Base-by-base conservation (phyloP, 2,797 vertebrate genomes). In the Pangasius mekongensis region DNA sequence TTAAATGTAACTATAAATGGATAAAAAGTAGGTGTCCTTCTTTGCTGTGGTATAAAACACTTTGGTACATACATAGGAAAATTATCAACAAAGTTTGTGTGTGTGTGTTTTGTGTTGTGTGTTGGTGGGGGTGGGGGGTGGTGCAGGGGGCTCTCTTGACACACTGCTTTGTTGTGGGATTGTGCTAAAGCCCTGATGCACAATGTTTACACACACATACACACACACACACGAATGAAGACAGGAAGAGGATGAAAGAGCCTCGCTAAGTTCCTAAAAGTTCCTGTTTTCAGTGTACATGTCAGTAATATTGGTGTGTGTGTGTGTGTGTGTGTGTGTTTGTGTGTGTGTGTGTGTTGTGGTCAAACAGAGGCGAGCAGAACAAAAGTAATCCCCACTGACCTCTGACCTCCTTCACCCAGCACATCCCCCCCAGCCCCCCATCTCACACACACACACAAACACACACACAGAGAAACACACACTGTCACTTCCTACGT, bases 381-480 rank as follows among this genome's bases (percentile, higher is more conserved):
- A 84, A 54, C 69, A 83, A 87, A 87, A 87, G 84, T 4, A n/a
- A 74, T 77, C 87, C 83, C 84, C 69, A 2, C 20, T 83, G 64
- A 86, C 60, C 86, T 85, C 85, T 91, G 78, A 87, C 89, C 77
- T 78, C 58, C 89, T 67, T 66, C 54, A 90, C 85, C 84, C 84
- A 52, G 30, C 30, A 30, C 82, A 27, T 60, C 83, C 71, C 2
- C 7, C 7, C 4, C 36, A 2, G 2, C 87, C 66, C 54, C 56
- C 24, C 36, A 82, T 36, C 36, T 2, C 54, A 49, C 84, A 76
- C 67, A 49, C 69, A 86, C 77, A 82, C 78, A 76, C 64, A 90
- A 58, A 83, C 52, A 89, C 83, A 49, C 86, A 80, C 69, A 86
- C 77, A 82, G 81, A 76, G 69, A 90, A 58, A 83, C 52, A 89